Base-by-base conservation (phyloP, 2,888 invertebrate species). In the Eilema caniola region DNA sequence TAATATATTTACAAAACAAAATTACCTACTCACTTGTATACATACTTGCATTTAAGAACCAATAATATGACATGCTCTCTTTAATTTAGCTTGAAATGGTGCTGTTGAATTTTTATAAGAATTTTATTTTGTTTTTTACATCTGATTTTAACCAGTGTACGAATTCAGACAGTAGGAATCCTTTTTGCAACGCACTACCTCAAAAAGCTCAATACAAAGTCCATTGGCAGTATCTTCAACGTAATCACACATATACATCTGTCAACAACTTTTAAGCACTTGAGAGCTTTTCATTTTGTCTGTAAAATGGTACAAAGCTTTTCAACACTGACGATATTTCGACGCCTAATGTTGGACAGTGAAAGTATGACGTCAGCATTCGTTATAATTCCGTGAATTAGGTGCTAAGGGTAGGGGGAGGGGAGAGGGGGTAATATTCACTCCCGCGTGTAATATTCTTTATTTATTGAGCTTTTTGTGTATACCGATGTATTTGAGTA, bases 371-470 rank as follows among this genome's bases (percentile, higher is more conserved):
- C 73, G 77, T 78, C 75, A 80, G 66, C 60, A 70, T 68, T 78
- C 71, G 76, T 80, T 78, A 74, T 73, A 75, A 69, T 80, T 76
- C 72, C 41, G 61, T 61, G 67, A 77, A 81, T 82, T 82, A 78
- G 73, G 79, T 77, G 75, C 60, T 23, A 66, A 68, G 69, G 68
- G 77, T 67, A 65, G 66, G 66, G 62, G 60, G 73, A 68, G 66
- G 69, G 68, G 77, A 64, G 68, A 65, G 66, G 65, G 60, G 74
- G 68, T 16, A 41, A 41, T 41, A 74, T 64, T 53, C 70, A 56
- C 71, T 73, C 72, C 62, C 61, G 60, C 62, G 57, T 41, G 25
- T 65, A 61, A 16, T 61, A 74, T 63, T 33, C 31, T 65, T 23
- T 10, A 63, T n/a, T n/a, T n/a, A 70, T 67, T 66, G 68, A 64